Evolutionary conservation across 2,888 invertebrate species (phyloP).

Genomic region (Camptogramma bilineatum): DNA sequence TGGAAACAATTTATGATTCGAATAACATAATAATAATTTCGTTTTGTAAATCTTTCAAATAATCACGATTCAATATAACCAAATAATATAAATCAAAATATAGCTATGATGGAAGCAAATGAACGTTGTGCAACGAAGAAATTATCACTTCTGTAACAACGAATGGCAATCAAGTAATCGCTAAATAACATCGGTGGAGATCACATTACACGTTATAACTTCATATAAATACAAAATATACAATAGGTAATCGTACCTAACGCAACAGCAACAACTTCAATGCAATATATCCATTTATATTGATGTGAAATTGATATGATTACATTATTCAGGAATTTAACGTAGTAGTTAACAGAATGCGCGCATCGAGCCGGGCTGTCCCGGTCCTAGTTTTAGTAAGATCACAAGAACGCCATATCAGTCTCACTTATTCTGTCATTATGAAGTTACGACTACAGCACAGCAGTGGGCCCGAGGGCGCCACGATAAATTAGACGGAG

Average conservation of each 20-base stretch:
- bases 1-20: constrained; percentile 65
- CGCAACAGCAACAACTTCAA: constrained; percentile 78
- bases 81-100: constrained; percentile 66
- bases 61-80: constrained; percentile 74
- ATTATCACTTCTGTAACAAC: constrained; percentile 72
- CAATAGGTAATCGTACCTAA: constrained; percentile 78
- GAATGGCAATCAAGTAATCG: constrained; percentile 83
- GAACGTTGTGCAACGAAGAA: constrained; percentile 69
- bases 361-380: constrained; percentile 52
- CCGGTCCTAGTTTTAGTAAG: constrained; percentile 55
- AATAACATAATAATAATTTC: constrained; percentile 55
- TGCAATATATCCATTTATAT: constrained; percentile 81
- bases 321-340: constrained; percentile 73
- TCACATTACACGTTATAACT: constrained; percentile 83
- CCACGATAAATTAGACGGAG: constrained; percentile 28
- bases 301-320: constrained; percentile 80
- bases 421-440: constrained; percentile 85
- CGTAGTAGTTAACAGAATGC: constrained; percentile 78
- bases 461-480: constrained; percentile 54
- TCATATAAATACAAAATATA: constrained; percentile 85
- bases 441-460: constrained; percentile 77
- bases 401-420: constrained; percentile 81
- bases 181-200: constrained; percentile 86
- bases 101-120: constrained; percentile 80
- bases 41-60: constrained; percentile 57